phyloP scores from a whole-genome alignment of 2,797 vertebrate species.

The Semotilus atromaculatus region DNA sequence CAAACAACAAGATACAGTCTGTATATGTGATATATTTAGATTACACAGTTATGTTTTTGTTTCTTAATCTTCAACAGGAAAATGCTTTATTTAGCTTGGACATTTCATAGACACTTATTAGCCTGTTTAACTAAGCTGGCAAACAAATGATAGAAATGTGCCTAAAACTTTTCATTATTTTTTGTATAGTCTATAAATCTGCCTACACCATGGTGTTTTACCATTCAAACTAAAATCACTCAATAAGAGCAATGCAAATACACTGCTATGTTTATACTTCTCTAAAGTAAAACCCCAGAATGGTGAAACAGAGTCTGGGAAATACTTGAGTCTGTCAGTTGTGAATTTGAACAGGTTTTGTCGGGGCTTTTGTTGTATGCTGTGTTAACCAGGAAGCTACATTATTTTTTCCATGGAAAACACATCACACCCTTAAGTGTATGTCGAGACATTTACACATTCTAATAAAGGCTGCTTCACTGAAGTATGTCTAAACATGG shows the following conservation, averaged over 20 bases:
- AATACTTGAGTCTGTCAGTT: neutral
- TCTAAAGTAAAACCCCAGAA: slow-evolving; percentile 3
- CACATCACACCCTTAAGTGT: neutral
- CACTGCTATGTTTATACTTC: neutral
- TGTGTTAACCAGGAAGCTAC: neutral
- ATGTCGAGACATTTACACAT: neutral
- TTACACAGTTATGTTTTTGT: neutral
- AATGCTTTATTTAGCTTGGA: neutral
- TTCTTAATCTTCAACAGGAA: neutral
- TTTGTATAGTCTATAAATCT: neutral
- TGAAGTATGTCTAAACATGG: neutral
- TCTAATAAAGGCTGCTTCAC: neutral
- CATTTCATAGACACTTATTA: neutral
- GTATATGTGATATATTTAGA: neutral
- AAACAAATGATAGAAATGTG: neutral
- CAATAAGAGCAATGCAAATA: neutral
- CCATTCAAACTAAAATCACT: neutral
- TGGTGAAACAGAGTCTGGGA: neutral
- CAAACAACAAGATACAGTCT: neutral
- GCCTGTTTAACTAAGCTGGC: neutral
- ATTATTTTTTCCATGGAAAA: neutral
- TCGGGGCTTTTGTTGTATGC: neutral
- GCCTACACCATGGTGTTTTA: neutral
- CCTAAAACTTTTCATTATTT: neutral
- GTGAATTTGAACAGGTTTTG: neutral